Conservation (phyloP, 2,113 vertebrate species). For the Platycercus adscitus region DNA sequence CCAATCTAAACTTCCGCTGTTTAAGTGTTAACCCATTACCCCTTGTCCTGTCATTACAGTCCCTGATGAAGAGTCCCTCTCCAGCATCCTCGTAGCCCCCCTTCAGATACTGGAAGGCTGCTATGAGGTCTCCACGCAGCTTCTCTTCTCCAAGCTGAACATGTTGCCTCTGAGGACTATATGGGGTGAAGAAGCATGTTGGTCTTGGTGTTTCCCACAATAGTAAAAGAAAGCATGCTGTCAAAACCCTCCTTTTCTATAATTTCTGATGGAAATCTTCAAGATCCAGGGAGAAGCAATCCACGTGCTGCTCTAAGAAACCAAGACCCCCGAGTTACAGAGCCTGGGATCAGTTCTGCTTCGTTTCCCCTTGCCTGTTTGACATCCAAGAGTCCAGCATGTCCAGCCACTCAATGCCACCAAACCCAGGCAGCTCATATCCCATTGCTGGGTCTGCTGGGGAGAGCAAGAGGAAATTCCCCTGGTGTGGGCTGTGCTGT, state of each 20-base stretch:
- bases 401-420: neutral
- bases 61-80: too few species aligned
- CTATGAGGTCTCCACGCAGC: too few species aligned
- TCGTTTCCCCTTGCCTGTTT: neutral
- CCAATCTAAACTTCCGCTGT: too few species aligned
- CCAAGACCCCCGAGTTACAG: neutral
- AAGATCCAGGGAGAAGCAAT: neutral
- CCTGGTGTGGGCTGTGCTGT: neutral
- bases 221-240: neutral
- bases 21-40: too few species aligned
- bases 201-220: neutral
- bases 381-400: neutral
- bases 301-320: neutral
- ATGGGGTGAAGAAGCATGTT: neutral
- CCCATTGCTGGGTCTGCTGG: neutral
- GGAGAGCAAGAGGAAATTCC: fast-evolving
- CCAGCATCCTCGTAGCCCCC: too few species aligned
- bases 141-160: too few species aligned
- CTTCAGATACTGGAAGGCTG: too few species aligned
- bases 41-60: too few species aligned
- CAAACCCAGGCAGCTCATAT: neutral
- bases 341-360: neutral
- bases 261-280: neutral
- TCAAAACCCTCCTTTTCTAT: neutral
- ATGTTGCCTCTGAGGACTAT: neutral